phyloP scores from a whole-genome alignment of 2,888 invertebrate genomes.

The Nomada hirtipes region DNA sequence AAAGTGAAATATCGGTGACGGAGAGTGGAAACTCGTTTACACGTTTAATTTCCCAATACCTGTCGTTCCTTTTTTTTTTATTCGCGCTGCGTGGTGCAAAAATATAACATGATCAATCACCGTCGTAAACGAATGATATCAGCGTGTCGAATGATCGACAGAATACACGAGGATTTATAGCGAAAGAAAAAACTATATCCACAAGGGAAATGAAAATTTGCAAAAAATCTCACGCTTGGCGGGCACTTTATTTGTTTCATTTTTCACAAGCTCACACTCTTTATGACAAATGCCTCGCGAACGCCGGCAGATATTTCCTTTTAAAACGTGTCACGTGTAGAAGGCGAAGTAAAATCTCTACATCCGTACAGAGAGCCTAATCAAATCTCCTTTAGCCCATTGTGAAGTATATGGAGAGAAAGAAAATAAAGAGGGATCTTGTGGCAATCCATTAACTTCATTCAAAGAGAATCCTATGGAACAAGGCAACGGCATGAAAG shows the following conservation, averaged over 20 bases:
- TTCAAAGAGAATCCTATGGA: constrained; percentile 8
- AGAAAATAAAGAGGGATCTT: neutral
- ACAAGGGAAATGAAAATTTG: too few relatives aligned
- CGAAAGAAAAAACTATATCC: too few relatives aligned
- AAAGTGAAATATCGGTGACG: neutral
- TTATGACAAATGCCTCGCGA: constrained; percentile 4
- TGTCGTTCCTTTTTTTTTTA: too few relatives aligned
- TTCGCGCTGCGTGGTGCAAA: too few relatives aligned
- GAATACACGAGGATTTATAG: too few relatives aligned
- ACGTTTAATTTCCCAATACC: too few relatives aligned
- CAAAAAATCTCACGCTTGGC: too few relatives aligned
- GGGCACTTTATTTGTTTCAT: too few relatives aligned
- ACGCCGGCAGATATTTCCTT: constrained; percentile 4
- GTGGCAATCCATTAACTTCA: constrained; percentile 19
- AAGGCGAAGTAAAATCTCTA: constrained; percentile 2
- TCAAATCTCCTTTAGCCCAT: constrained; percentile 11
- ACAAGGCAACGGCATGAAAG: neutral
- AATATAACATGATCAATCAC: too few relatives aligned
- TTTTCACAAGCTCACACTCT: too few relatives aligned
- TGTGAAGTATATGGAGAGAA: neutral
- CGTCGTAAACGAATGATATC: too few relatives aligned
- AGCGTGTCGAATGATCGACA: too few relatives aligned
- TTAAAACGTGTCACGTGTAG: neutral
- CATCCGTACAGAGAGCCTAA: neutral
- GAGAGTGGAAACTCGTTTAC: neutral